A percentile compares a stretch with the other conserved stretches of the same genome.
These are phyloP conservation scores for Tiaroga cobitis DNA, from an alignment of 2,797 vertebrate genomes.

Conservation along the genomic window DNA sequence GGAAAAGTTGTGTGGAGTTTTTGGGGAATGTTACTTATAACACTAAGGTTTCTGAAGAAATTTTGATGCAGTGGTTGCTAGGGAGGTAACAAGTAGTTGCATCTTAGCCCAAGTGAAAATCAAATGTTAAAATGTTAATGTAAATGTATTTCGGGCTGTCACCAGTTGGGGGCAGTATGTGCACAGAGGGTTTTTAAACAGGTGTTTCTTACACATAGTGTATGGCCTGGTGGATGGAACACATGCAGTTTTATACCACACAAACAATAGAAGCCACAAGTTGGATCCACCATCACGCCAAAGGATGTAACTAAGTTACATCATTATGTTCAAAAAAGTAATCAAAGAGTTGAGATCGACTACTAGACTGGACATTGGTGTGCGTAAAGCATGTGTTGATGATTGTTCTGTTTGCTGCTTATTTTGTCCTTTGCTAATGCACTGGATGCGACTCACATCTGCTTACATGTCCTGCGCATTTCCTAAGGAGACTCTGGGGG, in stretches of 20 bases:
- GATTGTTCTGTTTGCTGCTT: conserved; percentile 1
- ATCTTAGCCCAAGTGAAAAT: not conserved
- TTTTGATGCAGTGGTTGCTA: not conserved
- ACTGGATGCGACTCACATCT: not conserved
- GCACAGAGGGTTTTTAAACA: not conserved
- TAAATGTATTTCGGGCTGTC: not conserved
- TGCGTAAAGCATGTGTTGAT: no score
- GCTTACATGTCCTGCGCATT: not conserved
- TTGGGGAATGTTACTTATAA: not conserved
- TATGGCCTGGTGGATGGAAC: not conserved
- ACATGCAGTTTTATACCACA: not conserved
- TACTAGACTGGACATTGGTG: no score
- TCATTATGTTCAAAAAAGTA: no score
- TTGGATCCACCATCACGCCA: no score
- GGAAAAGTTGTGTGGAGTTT: not conserved
- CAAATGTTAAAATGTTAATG: no score
- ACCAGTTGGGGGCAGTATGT: not conserved
- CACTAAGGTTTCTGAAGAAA: not conserved
- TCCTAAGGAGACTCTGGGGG: not conserved
- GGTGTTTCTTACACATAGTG: not conserved
- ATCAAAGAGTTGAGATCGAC: no score
- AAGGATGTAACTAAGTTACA: no score
- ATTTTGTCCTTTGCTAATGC: not conserved
- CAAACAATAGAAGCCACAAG: no score
- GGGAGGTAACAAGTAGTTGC: not conserved